Percentiles rank a stretch among this genome's conserved stretches.
Evolutionary conservation across 2,888 invertebrate genomes (phyloP).

Genomic region (Neoascia interrupta): DNA sequence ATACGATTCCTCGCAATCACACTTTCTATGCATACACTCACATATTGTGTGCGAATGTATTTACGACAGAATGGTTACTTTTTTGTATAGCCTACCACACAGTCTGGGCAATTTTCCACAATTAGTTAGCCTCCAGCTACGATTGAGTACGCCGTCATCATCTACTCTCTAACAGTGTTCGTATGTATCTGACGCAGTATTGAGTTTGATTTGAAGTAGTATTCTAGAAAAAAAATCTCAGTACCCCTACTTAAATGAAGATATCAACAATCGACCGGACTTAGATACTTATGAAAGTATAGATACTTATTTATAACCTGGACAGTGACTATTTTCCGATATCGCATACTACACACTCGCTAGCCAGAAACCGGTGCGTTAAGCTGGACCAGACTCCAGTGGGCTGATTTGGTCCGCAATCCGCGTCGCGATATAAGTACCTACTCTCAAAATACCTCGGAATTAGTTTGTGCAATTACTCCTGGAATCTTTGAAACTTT

Average conservation of each 20-base stretch:
- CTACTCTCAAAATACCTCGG: slow-evolving; percentile 27
- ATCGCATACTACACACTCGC: slow-evolving; percentile 2
- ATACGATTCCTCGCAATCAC: slow-evolving; percentile 30
- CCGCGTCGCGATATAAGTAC: slow-evolving; percentile 18
- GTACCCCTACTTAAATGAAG: slow-evolving; percentile 39
- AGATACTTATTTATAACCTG: too few relatives aligned
- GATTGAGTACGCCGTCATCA: slow-evolving; percentile 65
- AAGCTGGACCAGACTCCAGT: slow-evolving; percentile 43
- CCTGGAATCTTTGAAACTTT: slow-evolving; percentile 20
- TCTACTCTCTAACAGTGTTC: slow-evolving; percentile 24
- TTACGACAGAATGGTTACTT: slow-evolving; percentile 49
- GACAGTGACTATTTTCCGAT: slow-evolving; percentile 20
- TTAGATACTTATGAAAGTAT: slow-evolving; percentile 18
- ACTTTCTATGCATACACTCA: slow-evolving; percentile 39
- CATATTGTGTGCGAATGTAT: slow-evolving; percentile 39
- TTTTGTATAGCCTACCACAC: slow-evolving; percentile 45
- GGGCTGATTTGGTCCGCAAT: slow-evolving; percentile 49
- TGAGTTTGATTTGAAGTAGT: slow-evolving; percentile 23
- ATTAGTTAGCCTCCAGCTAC: slow-evolving; percentile 69
- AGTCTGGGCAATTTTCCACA: slow-evolving; percentile 66
- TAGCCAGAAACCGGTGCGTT: slow-evolving; percentile 25
- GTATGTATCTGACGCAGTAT: slow-evolving; percentile 22
- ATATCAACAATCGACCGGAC: slow-evolving; percentile 15
- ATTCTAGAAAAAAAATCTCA: slow-evolving; percentile 23
- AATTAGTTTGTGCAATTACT: slow-evolving; percentile 40